Evolutionary conservation across 2,888 invertebrate species (phyloP).

Genomic region (Synanthedon tipuliformis): DNA sequence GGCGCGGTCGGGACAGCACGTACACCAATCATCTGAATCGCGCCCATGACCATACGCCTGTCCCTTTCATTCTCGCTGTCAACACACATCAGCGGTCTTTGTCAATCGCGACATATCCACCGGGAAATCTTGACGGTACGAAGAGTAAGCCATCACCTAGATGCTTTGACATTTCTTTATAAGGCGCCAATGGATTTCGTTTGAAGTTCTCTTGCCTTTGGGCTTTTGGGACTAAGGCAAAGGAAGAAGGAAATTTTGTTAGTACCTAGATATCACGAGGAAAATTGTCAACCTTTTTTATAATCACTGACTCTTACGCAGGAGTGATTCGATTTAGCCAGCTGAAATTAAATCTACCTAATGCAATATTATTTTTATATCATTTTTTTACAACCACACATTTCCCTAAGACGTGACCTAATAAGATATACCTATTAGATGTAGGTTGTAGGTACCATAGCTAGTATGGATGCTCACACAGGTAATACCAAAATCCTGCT

Average conservation of each 20-base stretch:
- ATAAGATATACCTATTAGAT: too few species aligned
- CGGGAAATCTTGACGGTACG: constrained; percentile 64
- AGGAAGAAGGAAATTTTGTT: background rate
- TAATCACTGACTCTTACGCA: too few species aligned
- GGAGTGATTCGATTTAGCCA: too few species aligned
- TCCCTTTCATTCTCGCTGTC: constrained; percentile 23
- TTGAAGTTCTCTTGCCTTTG: constrained; percentile 26
- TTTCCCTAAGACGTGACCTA: too few species aligned
- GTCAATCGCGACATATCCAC: constrained; percentile 36
- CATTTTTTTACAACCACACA: too few species aligned
- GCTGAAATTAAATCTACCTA: too few species aligned
- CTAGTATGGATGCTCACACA: too few species aligned
- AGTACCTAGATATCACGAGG: too few species aligned
- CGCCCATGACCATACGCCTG: constrained; percentile 49
- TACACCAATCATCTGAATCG: constrained; percentile 64
- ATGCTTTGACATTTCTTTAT: constrained; percentile 61
- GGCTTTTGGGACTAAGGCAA: background rate
- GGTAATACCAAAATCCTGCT: too few species aligned
- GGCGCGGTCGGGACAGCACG: constrained; percentile 59
- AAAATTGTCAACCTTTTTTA: too few species aligned
- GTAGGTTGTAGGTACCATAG: too few species aligned
- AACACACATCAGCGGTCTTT: constrained; percentile 15
- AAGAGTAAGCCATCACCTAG: constrained; percentile 33
- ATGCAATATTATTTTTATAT: too few species aligned
- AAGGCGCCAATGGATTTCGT: constrained; percentile 57